These are phyloP conservation scores for Caenorhabditis inopinata DNA, from an alignment of 1,140 invertebrate genomes.

Conservation along the genomic window DNA sequence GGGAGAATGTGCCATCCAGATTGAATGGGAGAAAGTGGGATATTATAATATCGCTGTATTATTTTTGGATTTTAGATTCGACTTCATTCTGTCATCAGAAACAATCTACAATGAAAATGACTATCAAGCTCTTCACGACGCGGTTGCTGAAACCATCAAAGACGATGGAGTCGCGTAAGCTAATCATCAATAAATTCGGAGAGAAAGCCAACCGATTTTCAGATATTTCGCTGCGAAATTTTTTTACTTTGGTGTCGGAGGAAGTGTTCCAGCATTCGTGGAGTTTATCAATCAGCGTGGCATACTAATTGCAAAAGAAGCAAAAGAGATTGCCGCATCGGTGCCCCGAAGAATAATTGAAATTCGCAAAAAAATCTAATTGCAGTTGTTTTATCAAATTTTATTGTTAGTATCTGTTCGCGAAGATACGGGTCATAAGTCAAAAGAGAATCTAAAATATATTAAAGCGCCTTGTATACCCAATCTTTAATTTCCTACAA, in stretches of 20 bases:
- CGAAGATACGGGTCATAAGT: too few species aligned
- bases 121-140: conserved; percentile 62
- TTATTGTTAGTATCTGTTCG: too few species aligned
- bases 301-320: not conserved
- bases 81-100: conserved; percentile 66
- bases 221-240: conserved; percentile 66
- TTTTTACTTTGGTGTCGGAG: conserved; percentile 67
- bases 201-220: not conserved
- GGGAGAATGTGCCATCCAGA: conserved; percentile 42
- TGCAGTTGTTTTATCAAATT: not conserved
- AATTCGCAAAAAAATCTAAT: not conserved
- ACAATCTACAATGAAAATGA: conserved; percentile 66
- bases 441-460: too few species aligned
- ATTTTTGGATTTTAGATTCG: conserved; percentile 60
- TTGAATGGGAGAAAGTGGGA: conserved; percentile 4
- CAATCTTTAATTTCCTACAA: too few species aligned
- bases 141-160: conserved; percentile 55
- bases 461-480: too few species aligned
- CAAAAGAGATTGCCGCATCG: not conserved
- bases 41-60: too few species aligned
- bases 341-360: conserved; percentile 26
- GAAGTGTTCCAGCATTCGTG: conserved; percentile 50
- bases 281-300: conserved; percentile 34
- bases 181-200: too few species aligned
- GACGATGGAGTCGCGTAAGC: conserved; percentile 60